These are phyloP conservation scores for Equus quagga DNA, from an alignment of 2,113 vertebrate species.

Conservation along the genomic window DNA sequence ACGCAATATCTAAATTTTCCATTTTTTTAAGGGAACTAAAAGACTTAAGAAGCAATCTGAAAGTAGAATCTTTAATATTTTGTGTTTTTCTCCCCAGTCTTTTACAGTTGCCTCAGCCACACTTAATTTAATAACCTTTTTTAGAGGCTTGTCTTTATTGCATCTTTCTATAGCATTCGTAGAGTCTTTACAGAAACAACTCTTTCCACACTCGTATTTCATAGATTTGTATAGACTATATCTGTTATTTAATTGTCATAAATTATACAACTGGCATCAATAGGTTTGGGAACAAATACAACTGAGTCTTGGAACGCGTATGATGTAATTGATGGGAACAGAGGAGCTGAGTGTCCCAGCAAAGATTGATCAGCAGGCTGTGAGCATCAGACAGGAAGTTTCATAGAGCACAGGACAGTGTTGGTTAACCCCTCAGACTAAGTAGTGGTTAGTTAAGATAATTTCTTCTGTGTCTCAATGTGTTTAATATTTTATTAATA, in stretches of 20 bases:
- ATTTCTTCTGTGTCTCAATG: not conserved
- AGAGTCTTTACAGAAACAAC: not conserved
- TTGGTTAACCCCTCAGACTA: not conserved
- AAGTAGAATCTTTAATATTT: not conserved
- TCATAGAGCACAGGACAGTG: not conserved
- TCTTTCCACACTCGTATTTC: not conserved
- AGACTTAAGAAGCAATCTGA: not conserved
- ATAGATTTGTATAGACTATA: not conserved
- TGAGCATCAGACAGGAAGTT: not conserved
- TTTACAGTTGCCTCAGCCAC: not conserved
- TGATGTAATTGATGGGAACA: not conserved
- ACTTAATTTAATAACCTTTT: not conserved
- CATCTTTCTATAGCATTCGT: not conserved
- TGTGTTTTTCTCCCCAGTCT: not conserved
- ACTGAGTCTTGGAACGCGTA: not conserved
- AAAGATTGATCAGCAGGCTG: too few species aligned
- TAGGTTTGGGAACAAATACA: not conserved
- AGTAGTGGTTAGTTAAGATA: not conserved
- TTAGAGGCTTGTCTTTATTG: not conserved
- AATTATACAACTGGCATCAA: not conserved
- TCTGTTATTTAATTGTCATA: constrained; percentile 4
- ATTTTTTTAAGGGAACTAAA: not conserved
- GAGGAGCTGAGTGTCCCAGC: too few species aligned
- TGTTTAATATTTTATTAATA: not conserved
- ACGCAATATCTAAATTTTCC: not conserved